Evolutionary conservation across 2,113 vertebrate species (phyloP), one percentile per base, ranked within the genome.

Genomic region (Cinclus cinclus): DNA sequence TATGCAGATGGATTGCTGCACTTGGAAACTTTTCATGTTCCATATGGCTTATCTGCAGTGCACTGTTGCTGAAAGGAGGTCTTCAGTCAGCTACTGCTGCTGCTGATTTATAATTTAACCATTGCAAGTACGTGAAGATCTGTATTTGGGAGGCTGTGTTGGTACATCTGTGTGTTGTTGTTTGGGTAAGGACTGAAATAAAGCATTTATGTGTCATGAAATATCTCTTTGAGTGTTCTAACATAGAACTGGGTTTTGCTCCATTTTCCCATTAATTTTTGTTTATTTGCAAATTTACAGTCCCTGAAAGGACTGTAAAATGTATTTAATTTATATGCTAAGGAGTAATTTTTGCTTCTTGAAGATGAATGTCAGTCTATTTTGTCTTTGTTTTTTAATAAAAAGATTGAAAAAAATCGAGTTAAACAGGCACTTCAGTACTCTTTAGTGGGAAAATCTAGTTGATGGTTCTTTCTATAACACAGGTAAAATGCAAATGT

Each of bases 21-120:
- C 89, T 95, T 96, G 94, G 94, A 89, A 94, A 94, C 91, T 96
- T 83, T 89, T 94, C 80, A 60, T 93, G 89, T 92, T 97, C 92
- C 92, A 92, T 97, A 94, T 95, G 96, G 92, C 95, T 97, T 95
- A 96, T 96, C 95, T 93, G 95, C 92, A 83, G 35, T 90, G 65
- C 67, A 47, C 83, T 92, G 89, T 83, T 96, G 90, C 94, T 95
- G 88, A 92, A 89, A 94, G 91, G 94, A 94, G 83, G 68, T 89
- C 76, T 95, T 94, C 88, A 95, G 85, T 85, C 2, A 5, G 70
- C 82, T 83, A 42, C 90, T 90, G 90, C 84, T 93, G 59, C 47
- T 79, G 37, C 83, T 75, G 76, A 74, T 77, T 94, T 93, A 30
- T 74, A 39, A 70, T 94, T 95, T 96, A 94, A 94, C 92, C 15